Conservation (phyloP, 2,113 vertebrate genomes). For the Oostethus manadensis region DNA sequence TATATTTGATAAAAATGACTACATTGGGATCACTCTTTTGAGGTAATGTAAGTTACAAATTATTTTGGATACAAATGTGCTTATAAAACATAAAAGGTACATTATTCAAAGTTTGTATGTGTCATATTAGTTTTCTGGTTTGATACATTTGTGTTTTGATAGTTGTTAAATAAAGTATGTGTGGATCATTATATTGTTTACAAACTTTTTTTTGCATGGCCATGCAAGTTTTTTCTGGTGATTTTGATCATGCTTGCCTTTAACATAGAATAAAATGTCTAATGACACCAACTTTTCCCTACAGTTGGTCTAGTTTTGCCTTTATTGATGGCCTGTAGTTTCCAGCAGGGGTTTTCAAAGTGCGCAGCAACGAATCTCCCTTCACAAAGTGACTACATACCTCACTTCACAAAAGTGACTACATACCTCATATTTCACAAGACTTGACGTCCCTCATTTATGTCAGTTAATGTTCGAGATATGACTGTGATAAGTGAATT, state of each 20-base stretch:
- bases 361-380: no score
- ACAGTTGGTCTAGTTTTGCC: no score
- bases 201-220: slow-evolving; percentile 87
- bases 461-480: no score
- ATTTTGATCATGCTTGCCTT: slow-evolving; percentile 90
- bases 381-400: no score
- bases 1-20: slow-evolving; percentile 84
- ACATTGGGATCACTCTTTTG: slow-evolving; percentile 83
- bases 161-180: slow-evolving; percentile 88
- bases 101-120: slow-evolving; percentile 89
- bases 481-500: no score
- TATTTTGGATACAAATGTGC: slow-evolving; percentile 90
- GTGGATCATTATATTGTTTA: slow-evolving; percentile 82
- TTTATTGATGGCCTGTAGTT: no score
- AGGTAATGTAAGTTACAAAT: slow-evolving; percentile 81
- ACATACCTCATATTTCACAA: no score
- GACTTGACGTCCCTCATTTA: no score
- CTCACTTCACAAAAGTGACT: no score
- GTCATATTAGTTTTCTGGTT: slow-evolving; percentile 92
- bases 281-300: slow-evolving; percentile 17
- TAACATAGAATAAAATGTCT: slow-evolving; percentile 93
- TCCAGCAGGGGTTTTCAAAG: no score
- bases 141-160: slow-evolving; percentile 85
- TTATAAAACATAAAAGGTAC: slow-evolving; percentile 68
- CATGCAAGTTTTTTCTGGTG: slow-evolving; percentile 89